Conservation (phyloP, 2,888 invertebrate genomes). For the Sminthurinus aureus region DNA sequence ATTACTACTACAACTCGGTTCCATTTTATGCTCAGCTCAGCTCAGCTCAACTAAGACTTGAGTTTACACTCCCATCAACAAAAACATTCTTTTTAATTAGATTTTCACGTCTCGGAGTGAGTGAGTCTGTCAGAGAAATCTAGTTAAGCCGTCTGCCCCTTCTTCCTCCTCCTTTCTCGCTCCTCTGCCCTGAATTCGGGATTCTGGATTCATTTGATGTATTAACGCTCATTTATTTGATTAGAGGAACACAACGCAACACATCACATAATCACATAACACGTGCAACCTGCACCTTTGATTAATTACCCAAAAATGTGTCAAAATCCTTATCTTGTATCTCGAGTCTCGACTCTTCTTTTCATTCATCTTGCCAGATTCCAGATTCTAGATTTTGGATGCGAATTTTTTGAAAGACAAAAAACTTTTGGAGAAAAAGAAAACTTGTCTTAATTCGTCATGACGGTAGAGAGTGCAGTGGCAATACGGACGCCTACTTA, state of each 20-base stretch:
- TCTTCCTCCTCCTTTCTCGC: neutral
- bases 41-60: neutral
- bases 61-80: neutral
- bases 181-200: neutral
- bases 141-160: conserved; percentile 18
- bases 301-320: conserved; percentile 31
- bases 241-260: neutral
- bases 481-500: too few species aligned
- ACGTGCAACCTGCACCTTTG: conserved; percentile 2
- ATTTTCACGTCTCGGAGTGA: conserved; percentile 33
- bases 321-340: neutral
- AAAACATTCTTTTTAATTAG: conserved; percentile 29
- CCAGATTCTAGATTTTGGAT: too few species aligned
- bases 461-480: neutral
- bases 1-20: too few species aligned
- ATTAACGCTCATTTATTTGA: conserved; percentile 29
- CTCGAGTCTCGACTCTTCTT: neutral
- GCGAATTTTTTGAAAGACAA: neutral
- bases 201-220: conserved; percentile 26
- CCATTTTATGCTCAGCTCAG: too few species aligned
- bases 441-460: neutral
- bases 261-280: too few species aligned
- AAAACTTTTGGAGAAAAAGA: neutral
- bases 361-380: neutral
- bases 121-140: conserved; percentile 23